Evolutionary conservation across 2,113 vertebrate genomes (phyloP).

Genomic region (Egretta garzetta): DNA sequence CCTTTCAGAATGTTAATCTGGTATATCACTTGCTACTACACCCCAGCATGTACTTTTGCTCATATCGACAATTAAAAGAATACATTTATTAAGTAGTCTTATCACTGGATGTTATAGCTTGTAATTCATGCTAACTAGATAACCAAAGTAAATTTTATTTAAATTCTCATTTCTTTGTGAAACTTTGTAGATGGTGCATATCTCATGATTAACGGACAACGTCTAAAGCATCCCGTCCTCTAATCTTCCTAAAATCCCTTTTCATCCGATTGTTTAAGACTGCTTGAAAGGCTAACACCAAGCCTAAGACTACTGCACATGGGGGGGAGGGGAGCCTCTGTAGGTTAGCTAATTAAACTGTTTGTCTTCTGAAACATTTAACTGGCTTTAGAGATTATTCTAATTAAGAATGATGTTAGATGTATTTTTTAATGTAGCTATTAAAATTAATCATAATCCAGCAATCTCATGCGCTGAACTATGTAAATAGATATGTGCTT

Average conservation of each 20-base stretch:
- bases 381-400: slow-evolving; percentile 91
- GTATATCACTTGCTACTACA: slow-evolving; percentile 85
- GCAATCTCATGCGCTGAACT: slow-evolving; percentile 75
- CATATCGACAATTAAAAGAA: slow-evolving; percentile 81
- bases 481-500: slow-evolving; percentile 77
- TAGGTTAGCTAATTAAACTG: slow-evolving; percentile 96
- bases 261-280: slow-evolving; percentile 99
- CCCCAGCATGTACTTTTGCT: slow-evolving; percentile 81
- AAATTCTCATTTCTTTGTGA: slow-evolving; percentile 78
- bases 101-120: slow-evolving; percentile 78
- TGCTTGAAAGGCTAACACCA: slow-evolving; percentile 96
- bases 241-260: slow-evolving; percentile 99
- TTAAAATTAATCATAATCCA: slow-evolving; percentile 85
- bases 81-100: slow-evolving; percentile 81
- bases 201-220: slow-evolving; percentile 97
- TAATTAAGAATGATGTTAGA: slow-evolving; percentile 85
- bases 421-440: slow-evolving; percentile 86
- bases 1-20: slow-evolving; percentile 93
- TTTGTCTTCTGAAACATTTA: slow-evolving; percentile 94
- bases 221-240: slow-evolving; percentile 92
- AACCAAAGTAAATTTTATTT: slow-evolving; percentile 82
- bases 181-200: slow-evolving; percentile 84
- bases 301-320: slow-evolving; percentile 85
- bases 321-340: slow-evolving; percentile 84
- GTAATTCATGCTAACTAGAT: slow-evolving; percentile 81